A percentile compares a stretch with the other conserved stretches of the same genome.
phyloP scores from a whole-genome alignment of 2,113 vertebrate species.

The Oxyruncus cristatus region DNA sequence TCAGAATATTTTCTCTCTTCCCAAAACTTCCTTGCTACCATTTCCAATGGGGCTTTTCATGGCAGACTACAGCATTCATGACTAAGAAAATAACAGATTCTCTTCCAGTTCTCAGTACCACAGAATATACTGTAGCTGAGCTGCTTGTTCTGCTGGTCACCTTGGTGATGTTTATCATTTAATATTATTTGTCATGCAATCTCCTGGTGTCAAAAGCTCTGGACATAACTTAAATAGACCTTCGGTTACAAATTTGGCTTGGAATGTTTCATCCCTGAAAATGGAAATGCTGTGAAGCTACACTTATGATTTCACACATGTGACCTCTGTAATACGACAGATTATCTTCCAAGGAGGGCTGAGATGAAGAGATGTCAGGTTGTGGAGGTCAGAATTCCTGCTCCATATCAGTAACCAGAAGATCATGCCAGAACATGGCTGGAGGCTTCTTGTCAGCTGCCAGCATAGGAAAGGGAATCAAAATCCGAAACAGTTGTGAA shows the following conservation, averaged over 20 bases:
- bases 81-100: background rate
- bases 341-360: background rate
- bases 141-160: background rate
- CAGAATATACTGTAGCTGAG: accelerated
- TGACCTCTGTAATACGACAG: background rate
- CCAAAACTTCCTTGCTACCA: background rate
- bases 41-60: background rate
- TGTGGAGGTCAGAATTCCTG: background rate
- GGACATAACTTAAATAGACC: background rate
- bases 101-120: background rate
- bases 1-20: background rate
- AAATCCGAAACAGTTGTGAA: background rate
- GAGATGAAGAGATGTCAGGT: background rate
- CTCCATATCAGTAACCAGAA: background rate
- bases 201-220: background rate
- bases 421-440: background rate
- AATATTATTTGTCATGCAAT: background rate
- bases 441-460: background rate
- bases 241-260: background rate
- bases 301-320: background rate
- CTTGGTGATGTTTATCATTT: background rate
- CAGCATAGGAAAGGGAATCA: background rate
- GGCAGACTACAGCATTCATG: background rate
- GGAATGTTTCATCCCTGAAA: background rate
- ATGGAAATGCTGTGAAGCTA: background rate